These are phyloP conservation scores for Arrhopalites spinosus DNA, from an alignment of 2,888 invertebrate species.

Conservation along the genomic window DNA sequence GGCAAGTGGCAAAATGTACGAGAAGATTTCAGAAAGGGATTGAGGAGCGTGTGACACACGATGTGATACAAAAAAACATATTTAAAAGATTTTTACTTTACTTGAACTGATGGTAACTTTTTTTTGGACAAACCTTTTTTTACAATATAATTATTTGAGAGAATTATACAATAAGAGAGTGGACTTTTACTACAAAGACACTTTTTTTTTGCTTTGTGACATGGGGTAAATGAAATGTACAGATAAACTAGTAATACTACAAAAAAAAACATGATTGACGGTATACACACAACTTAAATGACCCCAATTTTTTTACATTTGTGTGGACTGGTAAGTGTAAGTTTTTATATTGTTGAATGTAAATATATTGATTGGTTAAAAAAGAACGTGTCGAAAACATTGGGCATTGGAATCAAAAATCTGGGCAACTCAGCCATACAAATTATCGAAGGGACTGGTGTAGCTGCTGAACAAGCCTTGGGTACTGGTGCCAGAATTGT, in stretches of 20 bases:
- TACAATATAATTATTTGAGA: no score
- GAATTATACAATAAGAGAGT: background rate
- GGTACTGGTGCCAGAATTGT: conserved; percentile 56
- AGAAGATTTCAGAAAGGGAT: no score
- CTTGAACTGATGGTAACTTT: no score
- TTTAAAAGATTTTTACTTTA: no score
- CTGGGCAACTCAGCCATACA: conserved; percentile 56
- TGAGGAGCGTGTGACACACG: no score
- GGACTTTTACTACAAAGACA: background rate
- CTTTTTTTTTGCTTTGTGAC: no score
- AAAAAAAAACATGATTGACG: background rate
- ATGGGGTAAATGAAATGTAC: background rate
- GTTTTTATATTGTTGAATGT: conserved; percentile 22
- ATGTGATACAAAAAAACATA: no score
- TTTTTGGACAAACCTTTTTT: no score
- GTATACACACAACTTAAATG: background rate
- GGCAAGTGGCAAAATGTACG: no score
- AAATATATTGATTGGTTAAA: conserved; percentile 6
- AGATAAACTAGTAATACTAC: background rate
- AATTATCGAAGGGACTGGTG: conserved; percentile 56
- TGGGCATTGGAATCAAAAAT: conserved; percentile 55
- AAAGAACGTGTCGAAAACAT: conserved; percentile 56
- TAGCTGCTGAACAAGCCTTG: conserved; percentile 56
- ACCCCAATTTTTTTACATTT: background rate
- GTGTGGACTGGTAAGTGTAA: conserved; percentile 40